phyloP scores from a whole-genome alignment of 2,113 vertebrate genomes.

The Oreotrochilus melanogaster region DNA sequence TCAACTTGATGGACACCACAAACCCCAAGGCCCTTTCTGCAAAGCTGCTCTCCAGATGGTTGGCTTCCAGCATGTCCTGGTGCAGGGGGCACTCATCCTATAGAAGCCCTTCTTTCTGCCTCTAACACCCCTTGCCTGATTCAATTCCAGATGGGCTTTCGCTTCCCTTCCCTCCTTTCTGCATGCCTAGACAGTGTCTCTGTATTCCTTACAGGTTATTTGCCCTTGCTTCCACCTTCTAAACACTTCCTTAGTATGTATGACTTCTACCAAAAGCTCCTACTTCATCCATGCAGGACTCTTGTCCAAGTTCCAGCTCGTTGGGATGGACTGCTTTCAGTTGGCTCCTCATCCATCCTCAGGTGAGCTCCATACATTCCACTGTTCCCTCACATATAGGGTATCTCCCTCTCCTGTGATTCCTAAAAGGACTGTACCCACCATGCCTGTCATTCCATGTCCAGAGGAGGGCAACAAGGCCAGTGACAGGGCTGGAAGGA shows the following conservation, averaged over 20 bases:
- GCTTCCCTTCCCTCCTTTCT: background rate
- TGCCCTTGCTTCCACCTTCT: background rate
- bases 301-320: background rate
- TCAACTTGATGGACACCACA: too few relatives aligned
- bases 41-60: background rate
- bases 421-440: background rate
- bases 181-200: background rate
- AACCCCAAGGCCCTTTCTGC: background rate
- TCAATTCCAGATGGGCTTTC: background rate
- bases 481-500: background rate
- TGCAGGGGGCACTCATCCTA: background rate
- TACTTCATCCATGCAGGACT: background rate
- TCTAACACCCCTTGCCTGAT: background rate
- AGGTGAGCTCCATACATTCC: background rate
- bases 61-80: background rate
- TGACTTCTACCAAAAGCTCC: background rate
- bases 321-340: background rate
- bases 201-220: background rate
- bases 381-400: background rate
- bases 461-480: background rate
- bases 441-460: background rate
- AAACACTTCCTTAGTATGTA: background rate
- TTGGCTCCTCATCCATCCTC: background rate
- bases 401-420: background rate
- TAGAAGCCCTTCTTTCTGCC: background rate